Conservation (phyloP, 2,888 invertebrate genomes). For the Subacronicta megacephala region DNA sequence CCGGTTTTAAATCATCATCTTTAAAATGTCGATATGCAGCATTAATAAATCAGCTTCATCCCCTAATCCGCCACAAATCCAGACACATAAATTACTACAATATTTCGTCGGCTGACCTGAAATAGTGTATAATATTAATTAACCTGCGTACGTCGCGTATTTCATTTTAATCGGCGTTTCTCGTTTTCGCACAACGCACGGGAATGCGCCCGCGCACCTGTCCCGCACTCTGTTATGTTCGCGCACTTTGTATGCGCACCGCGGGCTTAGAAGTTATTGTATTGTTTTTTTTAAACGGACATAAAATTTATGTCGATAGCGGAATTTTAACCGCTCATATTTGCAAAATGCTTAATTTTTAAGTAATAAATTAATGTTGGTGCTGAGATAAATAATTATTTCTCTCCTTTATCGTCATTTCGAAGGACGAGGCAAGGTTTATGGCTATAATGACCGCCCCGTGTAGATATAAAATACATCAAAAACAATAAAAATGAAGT, state of each 20-base stretch:
- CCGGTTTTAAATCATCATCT: conserved; percentile 1
- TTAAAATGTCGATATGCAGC: conserved; percentile 24
- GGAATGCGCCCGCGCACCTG: conserved; percentile 80
- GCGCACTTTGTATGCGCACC: conserved; percentile 65
- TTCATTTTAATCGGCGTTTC: conserved; percentile 83
- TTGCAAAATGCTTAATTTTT: conserved; percentile 14
- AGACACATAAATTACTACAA: conserved; percentile 84
- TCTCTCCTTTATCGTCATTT: conserved; percentile 3
- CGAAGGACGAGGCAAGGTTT: conserved; percentile 6
- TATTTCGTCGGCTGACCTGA: conserved; percentile 74
- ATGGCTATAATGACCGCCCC: conserved; percentile 19
- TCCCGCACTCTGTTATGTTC: conserved; percentile 75
- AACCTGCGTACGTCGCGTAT: conserved; percentile 74
- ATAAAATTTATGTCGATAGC: conserved; percentile 45
- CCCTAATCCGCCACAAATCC: conserved; percentile 57
- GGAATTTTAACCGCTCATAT: conserved; percentile 29
- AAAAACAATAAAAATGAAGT: conserved; percentile 54
- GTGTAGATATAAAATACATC: conserved; percentile 40
- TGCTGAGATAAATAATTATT: conserved; percentile 1
- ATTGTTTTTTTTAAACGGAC: conserved; percentile 54
- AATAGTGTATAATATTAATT: conserved; percentile 82
- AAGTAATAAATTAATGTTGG: conserved; percentile 7
- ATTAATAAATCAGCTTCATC: conserved; percentile 36
- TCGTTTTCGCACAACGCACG: conserved; percentile 77
- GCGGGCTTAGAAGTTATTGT: conserved; percentile 65